These are phyloP conservation scores for Drosophila nannoptera DNA, from an alignment of 1,140 invertebrate species.

Conservation along the genomic window DNA sequence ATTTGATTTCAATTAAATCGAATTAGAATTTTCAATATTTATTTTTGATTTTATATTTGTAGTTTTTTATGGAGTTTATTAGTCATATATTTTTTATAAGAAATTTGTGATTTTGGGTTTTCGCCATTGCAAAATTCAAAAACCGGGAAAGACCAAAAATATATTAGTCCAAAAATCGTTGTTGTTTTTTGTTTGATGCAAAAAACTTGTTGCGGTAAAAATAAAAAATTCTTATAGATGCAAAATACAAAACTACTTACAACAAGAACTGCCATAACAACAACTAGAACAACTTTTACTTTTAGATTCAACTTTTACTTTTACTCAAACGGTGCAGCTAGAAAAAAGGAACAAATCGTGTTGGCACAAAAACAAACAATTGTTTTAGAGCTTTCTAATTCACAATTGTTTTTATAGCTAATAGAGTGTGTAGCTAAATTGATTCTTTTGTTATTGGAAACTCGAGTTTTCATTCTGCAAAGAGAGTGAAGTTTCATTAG, in stretches of 20 bases:
- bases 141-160: constrained; percentile 71
- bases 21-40: not conserved
- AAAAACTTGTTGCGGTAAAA: constrained; percentile 35
- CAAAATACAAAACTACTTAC: constrained; percentile 60
- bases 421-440: constrained; percentile 25
- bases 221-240: constrained; percentile 11
- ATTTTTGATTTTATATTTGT: constrained; percentile 17
- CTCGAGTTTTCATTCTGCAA: constrained; percentile 45
- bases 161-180: constrained; percentile 63
- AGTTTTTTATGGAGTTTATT: constrained; percentile 15
- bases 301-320: constrained; percentile 7
- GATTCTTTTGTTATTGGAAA: constrained; percentile 7
- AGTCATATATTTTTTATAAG: constrained; percentile 4
- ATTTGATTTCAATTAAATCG: not conserved
- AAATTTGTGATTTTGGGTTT: constrained; percentile 17
- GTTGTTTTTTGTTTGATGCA: constrained; percentile 18
- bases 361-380: constrained; percentile 29
- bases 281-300: constrained; percentile 26
- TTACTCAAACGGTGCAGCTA: constrained; percentile 23
- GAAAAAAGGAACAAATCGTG: constrained; percentile 30
- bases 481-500: constrained; percentile 46
- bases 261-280: constrained; percentile 42
- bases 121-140: constrained; percentile 68
- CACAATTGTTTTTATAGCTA: constrained; percentile 5
- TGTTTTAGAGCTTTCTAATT: not conserved